phyloP scores from a whole-genome alignment of 1,140 invertebrate species.

The Megalopta genalis region DNA sequence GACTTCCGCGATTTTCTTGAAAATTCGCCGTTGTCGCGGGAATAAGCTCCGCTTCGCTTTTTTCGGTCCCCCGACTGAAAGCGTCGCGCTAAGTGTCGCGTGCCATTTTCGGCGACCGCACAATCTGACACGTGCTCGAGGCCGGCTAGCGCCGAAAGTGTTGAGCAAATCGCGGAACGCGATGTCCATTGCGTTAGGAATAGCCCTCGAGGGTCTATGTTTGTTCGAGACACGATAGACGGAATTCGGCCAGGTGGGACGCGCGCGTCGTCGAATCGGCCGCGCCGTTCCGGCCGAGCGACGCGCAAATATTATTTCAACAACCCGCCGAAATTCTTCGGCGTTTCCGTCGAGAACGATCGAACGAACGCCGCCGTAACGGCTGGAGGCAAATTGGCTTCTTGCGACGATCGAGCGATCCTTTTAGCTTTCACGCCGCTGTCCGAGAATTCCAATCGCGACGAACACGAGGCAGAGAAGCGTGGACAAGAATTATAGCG shows the following conservation, averaged over 20 bases:
- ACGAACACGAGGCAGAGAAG: too few species aligned
- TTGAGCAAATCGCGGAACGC: conserved; percentile 27
- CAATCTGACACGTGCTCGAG: conserved; percentile 6
- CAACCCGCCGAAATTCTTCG: conserved; percentile 34
- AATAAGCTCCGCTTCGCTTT: too few species aligned
- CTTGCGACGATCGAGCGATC: background rate
- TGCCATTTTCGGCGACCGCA: background rate
- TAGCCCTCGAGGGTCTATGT: conserved; percentile 15
- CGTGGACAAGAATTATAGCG: too few species aligned
- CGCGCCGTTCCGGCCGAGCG: background rate
- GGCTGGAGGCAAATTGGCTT: background rate
- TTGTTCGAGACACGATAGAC: conserved; percentile 25
- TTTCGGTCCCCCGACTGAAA: too few species aligned
- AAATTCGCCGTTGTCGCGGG: too few species aligned
- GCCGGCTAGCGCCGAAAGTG: background rate
- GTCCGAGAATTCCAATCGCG: too few species aligned
- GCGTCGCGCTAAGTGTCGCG: background rate
- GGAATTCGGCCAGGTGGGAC: conserved; percentile 42
- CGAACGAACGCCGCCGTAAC: background rate
- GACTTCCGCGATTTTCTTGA: too few species aligned
- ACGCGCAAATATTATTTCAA: conserved; percentile 38
- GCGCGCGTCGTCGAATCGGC: background rate
- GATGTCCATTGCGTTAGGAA: conserved; percentile 11
- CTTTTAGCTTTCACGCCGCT: too few species aligned
- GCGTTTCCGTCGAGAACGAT: background rate